Evolutionary conservation across 2,888 invertebrate genomes (phyloP).

Genomic region (Morinoia aosen): DNA sequence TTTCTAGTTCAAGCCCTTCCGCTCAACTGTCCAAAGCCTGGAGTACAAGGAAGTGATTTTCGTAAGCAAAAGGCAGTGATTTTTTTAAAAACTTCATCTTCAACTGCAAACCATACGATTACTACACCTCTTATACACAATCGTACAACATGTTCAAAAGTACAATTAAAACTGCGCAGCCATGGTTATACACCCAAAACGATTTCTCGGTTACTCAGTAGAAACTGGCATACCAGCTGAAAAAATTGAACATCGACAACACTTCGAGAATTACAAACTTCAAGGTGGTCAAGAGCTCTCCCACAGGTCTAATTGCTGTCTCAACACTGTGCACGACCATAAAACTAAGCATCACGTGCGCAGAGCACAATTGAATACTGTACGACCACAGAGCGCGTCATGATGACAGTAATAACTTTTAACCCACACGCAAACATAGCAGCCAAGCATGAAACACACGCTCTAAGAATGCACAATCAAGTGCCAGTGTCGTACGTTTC

Average conservation of each 20-base stretch:
- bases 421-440: not conserved
- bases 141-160: not conserved
- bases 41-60: not conserved
- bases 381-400: not conserved
- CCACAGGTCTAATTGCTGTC: not conserved
- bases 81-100: not conserved
- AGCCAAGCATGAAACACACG: not conserved
- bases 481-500: not conserved
- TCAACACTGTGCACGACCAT: not conserved
- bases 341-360: not conserved
- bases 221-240: not conserved
- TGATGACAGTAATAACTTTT: not conserved
- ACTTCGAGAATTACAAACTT: not conserved
- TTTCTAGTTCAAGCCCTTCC: not conserved
- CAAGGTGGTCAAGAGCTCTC: not conserved
- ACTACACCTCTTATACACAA: too few species aligned
- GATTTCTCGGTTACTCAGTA: not conserved
- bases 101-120: not conserved
- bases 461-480: not conserved
- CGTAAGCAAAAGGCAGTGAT: too few species aligned
- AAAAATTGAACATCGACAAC: not conserved
- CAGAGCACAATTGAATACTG: not conserved
- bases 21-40: not conserved
- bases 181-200: not conserved
- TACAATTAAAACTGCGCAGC: not conserved